Evolutionary conservation across 2,113 vertebrate species (phyloP).

Genomic region (Anguilla japonica): DNA sequence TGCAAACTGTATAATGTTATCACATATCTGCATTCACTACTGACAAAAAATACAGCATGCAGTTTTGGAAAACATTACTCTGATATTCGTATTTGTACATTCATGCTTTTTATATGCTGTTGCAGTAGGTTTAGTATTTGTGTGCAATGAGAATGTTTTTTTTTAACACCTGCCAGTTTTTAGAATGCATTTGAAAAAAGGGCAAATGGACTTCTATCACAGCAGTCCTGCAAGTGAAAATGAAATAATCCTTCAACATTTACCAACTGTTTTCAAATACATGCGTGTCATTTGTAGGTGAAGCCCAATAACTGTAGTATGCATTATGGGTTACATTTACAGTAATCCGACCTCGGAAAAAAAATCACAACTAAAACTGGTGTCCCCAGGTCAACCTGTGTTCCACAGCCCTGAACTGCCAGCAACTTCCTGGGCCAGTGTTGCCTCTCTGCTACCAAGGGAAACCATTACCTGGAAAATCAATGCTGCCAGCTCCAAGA

Average conservation of each 20-base stretch:
- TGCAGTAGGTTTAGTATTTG: no score
- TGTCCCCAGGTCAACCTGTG: not conserved
- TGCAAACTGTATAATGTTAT: no score
- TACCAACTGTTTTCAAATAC: not conserved
- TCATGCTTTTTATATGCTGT: no score
- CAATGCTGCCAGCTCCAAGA: not conserved
- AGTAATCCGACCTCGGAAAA: not conserved
- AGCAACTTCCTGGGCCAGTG: slow-evolving; percentile 8
- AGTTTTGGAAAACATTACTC: no score
- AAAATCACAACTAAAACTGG: not conserved
- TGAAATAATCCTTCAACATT: not conserved
- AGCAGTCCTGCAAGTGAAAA: no score
- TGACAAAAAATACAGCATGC: no score
- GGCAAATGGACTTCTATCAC: not conserved
- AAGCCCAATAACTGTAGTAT: no score
- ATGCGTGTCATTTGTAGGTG: not conserved
- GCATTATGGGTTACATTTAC: not conserved
- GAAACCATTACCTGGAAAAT: not conserved
- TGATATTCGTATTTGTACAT: no score
- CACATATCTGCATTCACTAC: no score
- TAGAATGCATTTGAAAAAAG: not conserved
- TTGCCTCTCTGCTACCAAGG: not conserved
- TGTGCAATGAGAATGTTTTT: not conserved
- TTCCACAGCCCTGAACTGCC: not conserved
- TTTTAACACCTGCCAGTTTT: not conserved